Base-by-base conservation (phyloP, 2,113 vertebrate genomes). In the Antechinus stuartii region DNA sequence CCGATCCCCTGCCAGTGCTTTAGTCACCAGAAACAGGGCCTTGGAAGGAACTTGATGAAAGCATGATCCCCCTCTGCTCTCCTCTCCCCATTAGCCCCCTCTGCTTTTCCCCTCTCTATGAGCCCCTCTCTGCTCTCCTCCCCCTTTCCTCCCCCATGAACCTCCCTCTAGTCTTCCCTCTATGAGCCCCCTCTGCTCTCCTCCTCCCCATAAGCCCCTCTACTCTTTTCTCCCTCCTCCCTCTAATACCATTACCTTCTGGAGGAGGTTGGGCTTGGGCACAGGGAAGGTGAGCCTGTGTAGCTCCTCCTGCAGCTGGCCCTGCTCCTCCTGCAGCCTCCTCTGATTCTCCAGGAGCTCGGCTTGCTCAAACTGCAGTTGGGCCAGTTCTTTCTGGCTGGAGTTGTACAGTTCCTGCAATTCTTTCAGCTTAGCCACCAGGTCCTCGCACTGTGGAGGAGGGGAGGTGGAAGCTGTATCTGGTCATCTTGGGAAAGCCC, bases 291-390 rank as follows among this genome's bases (percentile, higher is more conserved):
- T 94, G 95, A 98, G 97, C 92, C 91, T 94, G 95, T 97, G 98
- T 46, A 98, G 93, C 93, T 98, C 97, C 9, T 98, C 98, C 24
- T 98, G 98, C 35, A 98, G 97, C 94, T 96, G 97, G 84, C 98
- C 97, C 90, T 98, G 98, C 90, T 98, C 97, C 96, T 98, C 98
- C 91, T 98, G 98, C 95, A 97, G 26, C 89, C 96, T 93, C 91
- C 94, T 91, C 97, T 97, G 96, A 0, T 97, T 94, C 92, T 98
- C 97, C 94, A 98, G 95, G 92, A 97, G 97, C 68, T 97, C 93
- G 0, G 96, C 96, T 95, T 98, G 98, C 61, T 98, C 97, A 95
- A 93, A 93, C 90, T 98, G 97, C 95, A 98, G 94, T 50, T 94
- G 93, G 30, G 49, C 96, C 90, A 98, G 95, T 92, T 98, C 97